phyloP scores from a whole-genome alignment of 2,113 vertebrate species.

The Nothoprocta pentlandii region DNA sequence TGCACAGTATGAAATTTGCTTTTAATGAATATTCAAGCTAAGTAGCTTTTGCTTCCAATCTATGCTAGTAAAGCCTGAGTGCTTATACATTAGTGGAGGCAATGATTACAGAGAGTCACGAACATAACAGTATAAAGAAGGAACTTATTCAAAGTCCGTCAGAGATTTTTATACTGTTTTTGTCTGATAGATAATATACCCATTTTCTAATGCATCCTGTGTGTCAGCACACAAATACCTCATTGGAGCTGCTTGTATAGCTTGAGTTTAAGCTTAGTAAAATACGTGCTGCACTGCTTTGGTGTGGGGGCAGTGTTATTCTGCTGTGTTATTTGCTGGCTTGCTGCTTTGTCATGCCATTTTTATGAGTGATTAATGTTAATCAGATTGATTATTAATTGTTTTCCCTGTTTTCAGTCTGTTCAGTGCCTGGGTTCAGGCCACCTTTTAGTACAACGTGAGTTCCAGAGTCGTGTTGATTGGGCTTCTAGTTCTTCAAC shows the following conservation, averaged over 20 bases:
- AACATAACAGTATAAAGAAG: neutral
- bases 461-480: neutral
- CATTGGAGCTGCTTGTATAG: neutral
- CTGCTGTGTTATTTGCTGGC: neutral
- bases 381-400: neutral
- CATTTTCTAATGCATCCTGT: neutral
- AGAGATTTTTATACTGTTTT: neutral
- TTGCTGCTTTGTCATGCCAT: neutral
- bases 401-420: neutral
- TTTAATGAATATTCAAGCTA: conserved; percentile 7
- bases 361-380: neutral
- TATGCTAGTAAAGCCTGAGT: neutral
- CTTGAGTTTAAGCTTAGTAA: neutral
- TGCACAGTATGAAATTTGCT: conserved; percentile 9
- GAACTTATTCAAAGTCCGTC: neutral
- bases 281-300: neutral
- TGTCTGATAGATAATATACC: neutral
- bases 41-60: neutral
- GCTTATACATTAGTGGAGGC: neutral
- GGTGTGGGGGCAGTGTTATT: neutral
- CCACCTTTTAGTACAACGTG: neutral
- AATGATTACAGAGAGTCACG: neutral
- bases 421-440: neutral
- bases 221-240: neutral
- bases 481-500: neutral